Percentiles rank a stretch among this genome's conserved stretches.
These are phyloP conservation scores for Panulirus ornatus DNA, from an alignment of 1,140 invertebrate genomes.

Conservation along the genomic window DNA sequence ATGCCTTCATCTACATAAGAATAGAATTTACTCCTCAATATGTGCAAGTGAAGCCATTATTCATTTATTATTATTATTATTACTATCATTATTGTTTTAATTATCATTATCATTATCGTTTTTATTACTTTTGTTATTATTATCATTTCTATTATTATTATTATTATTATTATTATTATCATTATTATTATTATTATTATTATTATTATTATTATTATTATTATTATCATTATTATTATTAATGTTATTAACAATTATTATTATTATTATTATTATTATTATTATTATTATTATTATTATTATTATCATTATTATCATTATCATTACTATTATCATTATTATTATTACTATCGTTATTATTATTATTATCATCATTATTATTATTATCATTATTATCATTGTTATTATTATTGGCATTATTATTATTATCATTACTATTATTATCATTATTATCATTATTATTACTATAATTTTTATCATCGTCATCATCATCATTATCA, in stretches of 20 bases:
- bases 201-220: no score
- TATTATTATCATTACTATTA: not conserved
- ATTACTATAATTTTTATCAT: no score
- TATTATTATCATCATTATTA: slow-evolving; percentile 19
- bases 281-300: not conserved
- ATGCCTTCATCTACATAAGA: not conserved
- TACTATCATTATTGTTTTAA: no score
- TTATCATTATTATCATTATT: no score
- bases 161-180: not conserved
- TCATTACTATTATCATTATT: not conserved
- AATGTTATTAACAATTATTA: not conserved
- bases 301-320: not conserved
- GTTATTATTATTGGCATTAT: not conserved
- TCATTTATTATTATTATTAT: not conserved
- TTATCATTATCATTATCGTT: no score
- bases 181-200: not conserved
- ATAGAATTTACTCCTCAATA: not conserved
- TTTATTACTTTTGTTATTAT: no score
- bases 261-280: not conserved
- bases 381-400: slow-evolving; percentile 21
- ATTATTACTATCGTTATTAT: slow-evolving; percentile 13
- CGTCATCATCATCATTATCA: no score
- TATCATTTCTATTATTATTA: not conserved
- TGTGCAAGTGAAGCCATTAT: no score
- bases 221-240: not conserved